Evolutionary conservation across 2,797 vertebrate species (phyloP).

Genomic region (Microctenopoma steveboyesi): DNA sequence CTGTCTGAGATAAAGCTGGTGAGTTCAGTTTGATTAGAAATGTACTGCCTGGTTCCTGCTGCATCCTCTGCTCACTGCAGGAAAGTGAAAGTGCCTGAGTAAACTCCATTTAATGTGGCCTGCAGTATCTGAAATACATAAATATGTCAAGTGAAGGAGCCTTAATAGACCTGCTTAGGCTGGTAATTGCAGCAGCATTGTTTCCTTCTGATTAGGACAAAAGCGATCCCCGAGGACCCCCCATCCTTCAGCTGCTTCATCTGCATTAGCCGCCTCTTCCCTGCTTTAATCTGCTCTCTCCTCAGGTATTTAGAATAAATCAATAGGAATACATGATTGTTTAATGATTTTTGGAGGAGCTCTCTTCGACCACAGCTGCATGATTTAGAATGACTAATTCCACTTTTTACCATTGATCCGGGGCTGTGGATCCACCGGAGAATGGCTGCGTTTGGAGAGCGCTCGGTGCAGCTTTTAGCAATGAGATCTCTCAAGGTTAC

Average conservation of each 20-base stretch:
- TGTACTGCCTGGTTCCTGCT: constrained; percentile 18
- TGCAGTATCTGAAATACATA: constrained; percentile 97
- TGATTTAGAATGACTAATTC: constrained; percentile 99
- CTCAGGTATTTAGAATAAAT: constrained; percentile 99
- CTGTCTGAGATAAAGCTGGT: not conserved
- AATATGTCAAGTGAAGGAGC: constrained; percentile 95
- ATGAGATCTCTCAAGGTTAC: constrained; percentile 52
- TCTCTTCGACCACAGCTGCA: constrained; percentile 94
- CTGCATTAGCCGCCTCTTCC: constrained; percentile 97
- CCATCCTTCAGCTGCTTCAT: constrained; percentile 96
- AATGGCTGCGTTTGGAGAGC: constrained; percentile 51
- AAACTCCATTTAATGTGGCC: constrained; percentile 94
- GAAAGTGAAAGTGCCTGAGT: constrained; percentile 87
- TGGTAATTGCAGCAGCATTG: constrained; percentile 97
- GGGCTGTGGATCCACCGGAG: constrained; percentile 73
- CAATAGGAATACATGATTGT: constrained; percentile 99
- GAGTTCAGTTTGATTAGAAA: not conserved
- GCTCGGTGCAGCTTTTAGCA: constrained; percentile 11
- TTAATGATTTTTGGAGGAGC: constrained; percentile 99
- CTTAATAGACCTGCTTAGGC: constrained; percentile 98
- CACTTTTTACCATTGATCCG: constrained; percentile 96
- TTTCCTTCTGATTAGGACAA: constrained; percentile 98
- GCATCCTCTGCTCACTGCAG: constrained; percentile 63
- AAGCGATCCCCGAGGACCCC: constrained; percentile 89
- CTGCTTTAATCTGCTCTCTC: constrained; percentile 96